Base-by-base conservation (phyloP, 2,888 invertebrate genomes). In the Leucophora obtusa region DNA sequence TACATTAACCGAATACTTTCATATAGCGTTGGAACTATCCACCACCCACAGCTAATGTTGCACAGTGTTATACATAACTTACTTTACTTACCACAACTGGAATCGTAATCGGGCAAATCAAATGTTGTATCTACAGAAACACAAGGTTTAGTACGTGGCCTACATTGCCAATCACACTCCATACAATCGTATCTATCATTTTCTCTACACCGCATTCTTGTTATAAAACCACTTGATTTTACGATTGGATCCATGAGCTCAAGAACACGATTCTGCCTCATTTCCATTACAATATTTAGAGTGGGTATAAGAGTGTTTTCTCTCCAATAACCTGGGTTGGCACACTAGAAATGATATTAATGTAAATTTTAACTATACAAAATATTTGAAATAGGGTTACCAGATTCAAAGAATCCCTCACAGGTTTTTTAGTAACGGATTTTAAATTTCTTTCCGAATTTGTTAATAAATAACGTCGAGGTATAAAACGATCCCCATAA, bases 401-500 rank as follows among this genome's bases (percentile, higher is more conserved):
- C 83, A 82, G 54, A 73, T 82, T 83, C 0, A 89, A 69, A 14
- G 88, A 82, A 83, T 89, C 89, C 14, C 83, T 83, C 15, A 83
- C 82, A 6, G 82, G 79, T 0, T 75, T 79, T 6, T 68, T 83
- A n/a, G 63, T 0, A 74, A 35, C 84, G 62, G 79, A 85, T 84
- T 70, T 86, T 81, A 33, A 82, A 71, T 85, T 88, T 85, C 7
- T 80, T 81, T 8, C 87, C 79, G 21, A 83, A 73, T 10, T 84
- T 70, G 15, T 79, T 75, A 84, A 59, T 2, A 83, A 82, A 81
- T 86, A 89, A 1, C 90, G 85, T 11, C 87, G 83, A 0, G 90
- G 89, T 74, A 90, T 90, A 77, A 90, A 90, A 5, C 90, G 87
- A 83, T 90, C 90, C 0, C 89, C 89, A 70, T 82, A 83, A 8